These are phyloP conservation scores for Chaetorhynchus papuensis DNA, from an alignment of 2,113 vertebrate species.

Conservation along the genomic window DNA sequence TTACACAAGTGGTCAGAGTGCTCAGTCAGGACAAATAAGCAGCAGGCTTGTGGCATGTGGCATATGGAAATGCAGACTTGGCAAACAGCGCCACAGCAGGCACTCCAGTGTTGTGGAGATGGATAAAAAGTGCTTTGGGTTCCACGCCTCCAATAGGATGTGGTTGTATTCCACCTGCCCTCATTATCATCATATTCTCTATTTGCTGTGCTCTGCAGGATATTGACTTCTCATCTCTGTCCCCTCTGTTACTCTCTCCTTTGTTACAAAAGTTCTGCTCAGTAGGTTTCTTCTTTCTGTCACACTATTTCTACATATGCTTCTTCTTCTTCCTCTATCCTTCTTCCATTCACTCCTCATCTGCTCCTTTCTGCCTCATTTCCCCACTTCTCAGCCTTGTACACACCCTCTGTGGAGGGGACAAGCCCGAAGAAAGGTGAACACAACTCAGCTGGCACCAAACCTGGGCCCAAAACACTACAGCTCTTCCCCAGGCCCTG, in stretches of 20 bases:
- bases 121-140: background rate
- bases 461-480: background rate
- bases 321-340: background rate
- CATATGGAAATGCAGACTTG: background rate
- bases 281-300: background rate
- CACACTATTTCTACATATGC: background rate
- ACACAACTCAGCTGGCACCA: background rate
- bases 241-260: background rate
- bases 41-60: accelerated
- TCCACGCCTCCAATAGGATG: background rate
- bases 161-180: background rate
- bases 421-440: background rate
- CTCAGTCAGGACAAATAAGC: background rate
- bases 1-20: background rate
- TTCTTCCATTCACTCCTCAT: background rate
- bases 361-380: background rate
- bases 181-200: background rate
- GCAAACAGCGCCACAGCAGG: background rate
- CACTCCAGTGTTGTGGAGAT: background rate
- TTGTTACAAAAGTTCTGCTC: background rate
- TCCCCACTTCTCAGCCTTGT: background rate
- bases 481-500: background rate
- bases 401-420: background rate
- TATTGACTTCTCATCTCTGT: background rate
- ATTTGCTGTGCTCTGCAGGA: background rate